Base-by-base conservation (phyloP, 1,140 invertebrate species). In the Cotesia chilonis region DNA sequence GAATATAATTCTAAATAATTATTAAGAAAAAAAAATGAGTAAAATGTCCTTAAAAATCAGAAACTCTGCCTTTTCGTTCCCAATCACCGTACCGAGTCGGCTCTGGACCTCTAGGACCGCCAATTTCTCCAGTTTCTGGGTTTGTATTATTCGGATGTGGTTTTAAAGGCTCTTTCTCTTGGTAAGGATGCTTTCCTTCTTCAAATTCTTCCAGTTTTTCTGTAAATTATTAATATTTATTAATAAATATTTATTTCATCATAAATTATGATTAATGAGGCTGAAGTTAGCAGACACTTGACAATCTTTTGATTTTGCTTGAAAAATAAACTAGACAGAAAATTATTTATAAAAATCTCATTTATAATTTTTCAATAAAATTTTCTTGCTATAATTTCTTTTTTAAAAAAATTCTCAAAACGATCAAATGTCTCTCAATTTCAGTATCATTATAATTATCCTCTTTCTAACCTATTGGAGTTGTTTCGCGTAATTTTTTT, bases 51-150 rank as follows among this genome's bases (percentile, higher is more conserved):
- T 90, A 98, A 88, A 99, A 99, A 87, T 99, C 98, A 7, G 95
- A 91, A 10, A 98, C 96, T 82, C 98, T 89, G 71, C 98, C 98
- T 88, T 99, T 99, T 75, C 98, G 90, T 84, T 99, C 98, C 98
- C 98, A 99, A 88, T 99, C 98, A 4, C 98, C 98, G 88, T 98
- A 99, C 77, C 98, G 90, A 38, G 98, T 99, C 38, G 98, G 98
- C 88, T 99, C 98, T 2, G 97, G 98, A 20, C 98, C 98, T 80
- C 90, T 89, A 7, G 98, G 98, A 9, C 98, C 98, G 73, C 95
- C 95, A 71, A 96, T 87, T 89, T 99, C 97, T 12, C 97, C 98
- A 17, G 98, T 99, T 72, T 91, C 78, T 6, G 97, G 97, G 88
- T 99, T 99, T 6, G 87, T 92, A 78, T 94, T 91, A 84, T 98